phyloP scores from a whole-genome alignment of 1,140 invertebrate genomes.

The Aphelenchoides besseyi region DNA sequence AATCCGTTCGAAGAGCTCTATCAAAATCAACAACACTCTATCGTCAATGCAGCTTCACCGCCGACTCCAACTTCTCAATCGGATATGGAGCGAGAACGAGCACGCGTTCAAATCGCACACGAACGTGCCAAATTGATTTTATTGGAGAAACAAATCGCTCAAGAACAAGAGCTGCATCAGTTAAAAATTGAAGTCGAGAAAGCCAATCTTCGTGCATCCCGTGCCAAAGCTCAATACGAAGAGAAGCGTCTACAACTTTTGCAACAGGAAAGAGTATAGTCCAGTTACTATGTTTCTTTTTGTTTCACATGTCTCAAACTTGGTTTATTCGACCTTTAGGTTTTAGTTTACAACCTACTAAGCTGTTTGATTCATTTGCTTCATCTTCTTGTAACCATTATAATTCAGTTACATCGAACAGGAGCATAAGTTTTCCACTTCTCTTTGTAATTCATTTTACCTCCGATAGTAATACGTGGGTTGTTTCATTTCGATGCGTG shows the following conservation, averaged over 20 bases:
- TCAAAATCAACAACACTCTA: background rate
- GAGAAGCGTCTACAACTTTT: background rate
- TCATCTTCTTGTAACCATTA: too few species aligned
- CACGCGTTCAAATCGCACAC: constrained; percentile 4
- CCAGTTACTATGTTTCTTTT: background rate
- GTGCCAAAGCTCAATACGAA: background rate
- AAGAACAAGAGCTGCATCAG: constrained; percentile 8
- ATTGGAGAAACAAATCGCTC: background rate
- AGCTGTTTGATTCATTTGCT: background rate
- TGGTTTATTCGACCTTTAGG: background rate
- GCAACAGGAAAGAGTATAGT: background rate
- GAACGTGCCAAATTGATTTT: background rate
- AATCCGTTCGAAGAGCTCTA: constrained; percentile 9
- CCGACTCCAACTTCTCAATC: background rate
- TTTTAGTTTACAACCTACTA: background rate
- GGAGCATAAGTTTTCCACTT: background rate
- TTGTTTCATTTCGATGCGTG: too few species aligned
- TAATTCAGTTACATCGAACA: background rate
- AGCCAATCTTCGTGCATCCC: background rate
- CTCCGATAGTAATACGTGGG: too few species aligned
- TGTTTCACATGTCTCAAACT: background rate
- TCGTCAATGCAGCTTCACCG: background rate
- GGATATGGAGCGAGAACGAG: background rate
- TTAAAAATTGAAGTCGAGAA: constrained; percentile 1
- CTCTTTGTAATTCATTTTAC: too few species aligned